Conservation (phyloP, 2,888 invertebrate genomes). For the Thereva unica region DNA sequence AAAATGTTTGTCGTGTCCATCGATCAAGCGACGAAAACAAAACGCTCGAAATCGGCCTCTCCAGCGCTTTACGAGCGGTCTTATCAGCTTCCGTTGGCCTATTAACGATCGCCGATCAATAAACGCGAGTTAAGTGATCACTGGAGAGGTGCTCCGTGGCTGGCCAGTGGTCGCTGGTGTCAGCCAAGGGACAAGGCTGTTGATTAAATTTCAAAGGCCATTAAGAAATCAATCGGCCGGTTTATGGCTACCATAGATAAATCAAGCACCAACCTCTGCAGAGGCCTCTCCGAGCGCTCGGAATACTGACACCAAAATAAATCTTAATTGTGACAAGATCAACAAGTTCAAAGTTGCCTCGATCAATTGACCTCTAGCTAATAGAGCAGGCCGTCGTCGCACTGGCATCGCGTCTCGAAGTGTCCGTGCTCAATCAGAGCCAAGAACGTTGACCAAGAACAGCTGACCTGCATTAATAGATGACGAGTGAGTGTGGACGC, state of each 20-base stretch:
- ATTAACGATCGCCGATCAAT: too few species aligned
- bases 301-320: constrained; percentile 48
- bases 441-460: constrained; percentile 32
- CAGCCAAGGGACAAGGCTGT: constrained; percentile 26
- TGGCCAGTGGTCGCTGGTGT: neutral
- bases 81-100: too few species aligned
- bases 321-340: constrained; percentile 60
- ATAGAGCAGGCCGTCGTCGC: constrained; percentile 29
- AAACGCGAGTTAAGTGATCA: too few species aligned
- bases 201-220: constrained; percentile 31
- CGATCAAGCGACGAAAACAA: too few species aligned
- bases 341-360: constrained; percentile 59
- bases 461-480: constrained; percentile 34
- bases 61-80: too few species aligned
- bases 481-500: constrained; percentile 3
- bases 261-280: constrained; percentile 26
- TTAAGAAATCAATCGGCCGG: constrained; percentile 23
- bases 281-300: constrained; percentile 25
- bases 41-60: too few species aligned
- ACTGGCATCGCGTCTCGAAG: constrained; percentile 16
- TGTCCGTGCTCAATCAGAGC: constrained; percentile 25
- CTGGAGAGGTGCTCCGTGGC: too few species aligned
- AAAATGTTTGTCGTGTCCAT: too few species aligned
- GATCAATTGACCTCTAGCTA: constrained; percentile 56
- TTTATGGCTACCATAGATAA: constrained; percentile 10